Conservation (phyloP, 1,140 invertebrate species). For the Drosophila repleta region DNA sequence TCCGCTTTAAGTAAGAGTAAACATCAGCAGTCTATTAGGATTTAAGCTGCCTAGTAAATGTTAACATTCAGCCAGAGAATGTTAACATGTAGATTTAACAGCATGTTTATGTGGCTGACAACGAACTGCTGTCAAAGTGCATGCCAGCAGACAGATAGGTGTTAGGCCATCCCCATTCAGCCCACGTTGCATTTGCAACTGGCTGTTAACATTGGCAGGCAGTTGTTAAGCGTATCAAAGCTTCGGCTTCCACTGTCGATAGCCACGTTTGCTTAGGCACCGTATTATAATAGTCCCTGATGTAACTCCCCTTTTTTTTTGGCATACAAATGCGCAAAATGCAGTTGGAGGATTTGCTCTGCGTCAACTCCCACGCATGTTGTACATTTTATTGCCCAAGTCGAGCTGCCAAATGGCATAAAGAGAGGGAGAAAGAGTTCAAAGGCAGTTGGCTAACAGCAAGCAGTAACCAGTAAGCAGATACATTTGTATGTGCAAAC, state of each 20-base stretch:
- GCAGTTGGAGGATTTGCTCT: conserved; percentile 33
- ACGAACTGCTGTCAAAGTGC: background rate
- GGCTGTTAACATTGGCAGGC: background rate
- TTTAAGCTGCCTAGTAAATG: no score
- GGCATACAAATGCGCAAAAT: conserved; percentile 73
- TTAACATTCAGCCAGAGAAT: no score
- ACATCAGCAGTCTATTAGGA: no score
- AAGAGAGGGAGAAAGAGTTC: background rate
- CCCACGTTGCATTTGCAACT: background rate
- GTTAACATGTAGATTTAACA: no score
- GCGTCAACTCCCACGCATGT: conserved; percentile 50
- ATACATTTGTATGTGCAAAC: conserved; percentile 72
- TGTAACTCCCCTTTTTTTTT: conserved; percentile 35
- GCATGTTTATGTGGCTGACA: no score
- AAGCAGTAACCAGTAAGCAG: conserved; percentile 68
- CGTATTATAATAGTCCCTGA: background rate
- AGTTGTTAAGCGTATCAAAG: background rate
- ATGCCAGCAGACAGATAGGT: no score
- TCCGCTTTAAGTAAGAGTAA: no score
- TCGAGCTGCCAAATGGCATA: conserved; percentile 16
- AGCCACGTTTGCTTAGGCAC: background rate
- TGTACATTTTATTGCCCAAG: conserved; percentile 75
- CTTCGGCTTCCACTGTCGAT: background rate
- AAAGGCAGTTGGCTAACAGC: conserved; percentile 33
- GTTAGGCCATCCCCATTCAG: no score